Evolutionary conservation across 2,888 invertebrate genomes (phyloP).

Genomic region (Leptinotarsa peninsularis): DNA sequence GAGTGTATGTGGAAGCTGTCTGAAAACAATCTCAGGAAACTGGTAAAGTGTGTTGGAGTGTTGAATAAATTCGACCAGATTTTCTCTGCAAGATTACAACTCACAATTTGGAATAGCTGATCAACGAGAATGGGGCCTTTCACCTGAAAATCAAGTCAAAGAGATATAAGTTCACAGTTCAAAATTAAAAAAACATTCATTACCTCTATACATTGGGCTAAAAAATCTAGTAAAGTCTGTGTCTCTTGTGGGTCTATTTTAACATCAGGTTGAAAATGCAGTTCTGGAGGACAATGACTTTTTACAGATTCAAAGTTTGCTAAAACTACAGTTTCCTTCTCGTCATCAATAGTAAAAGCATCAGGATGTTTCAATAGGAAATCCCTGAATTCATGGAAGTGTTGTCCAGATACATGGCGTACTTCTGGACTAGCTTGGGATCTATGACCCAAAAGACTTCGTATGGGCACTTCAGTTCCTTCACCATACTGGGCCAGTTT

Average conservation of each 20-base stretch:
- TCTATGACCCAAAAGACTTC: slow-evolving; percentile 94
- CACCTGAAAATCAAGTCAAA: slow-evolving; percentile 34
- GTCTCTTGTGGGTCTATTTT: slow-evolving; percentile 86
- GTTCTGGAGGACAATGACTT: slow-evolving; percentile 74
- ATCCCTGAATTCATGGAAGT: slow-evolving; percentile 91
- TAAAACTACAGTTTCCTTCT: slow-evolving; percentile 82
- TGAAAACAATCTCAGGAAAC: slow-evolving; percentile 93
- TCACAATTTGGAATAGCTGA: slow-evolving; percentile 85
- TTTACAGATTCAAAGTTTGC: slow-evolving; percentile 64
- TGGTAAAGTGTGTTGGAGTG: slow-evolving; percentile 88
- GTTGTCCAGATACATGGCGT: slow-evolving; percentile 93
- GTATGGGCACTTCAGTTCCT: slow-evolving; percentile 96
- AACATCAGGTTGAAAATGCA: slow-evolving; percentile 79
- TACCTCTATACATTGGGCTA: slow-evolving; percentile 84
- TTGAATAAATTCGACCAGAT: slow-evolving; percentile 89
- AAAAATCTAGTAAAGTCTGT: slow-evolving; percentile 82
- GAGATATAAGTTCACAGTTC: background rate
- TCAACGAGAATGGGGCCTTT: slow-evolving; percentile 84
- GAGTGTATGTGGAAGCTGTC: slow-evolving; percentile 94
- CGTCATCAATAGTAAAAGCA: slow-evolving; percentile 86
- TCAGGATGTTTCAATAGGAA: slow-evolving; percentile 88
- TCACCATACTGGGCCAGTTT: slow-evolving; percentile 96
- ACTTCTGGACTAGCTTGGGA: slow-evolving; percentile 97
- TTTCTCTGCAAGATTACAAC: slow-evolving; percentile 68
- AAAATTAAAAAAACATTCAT: slow-evolving; percentile 5